Conservation (phyloP, 2,113 vertebrate genomes). For the Oryzias melastigma region DNA sequence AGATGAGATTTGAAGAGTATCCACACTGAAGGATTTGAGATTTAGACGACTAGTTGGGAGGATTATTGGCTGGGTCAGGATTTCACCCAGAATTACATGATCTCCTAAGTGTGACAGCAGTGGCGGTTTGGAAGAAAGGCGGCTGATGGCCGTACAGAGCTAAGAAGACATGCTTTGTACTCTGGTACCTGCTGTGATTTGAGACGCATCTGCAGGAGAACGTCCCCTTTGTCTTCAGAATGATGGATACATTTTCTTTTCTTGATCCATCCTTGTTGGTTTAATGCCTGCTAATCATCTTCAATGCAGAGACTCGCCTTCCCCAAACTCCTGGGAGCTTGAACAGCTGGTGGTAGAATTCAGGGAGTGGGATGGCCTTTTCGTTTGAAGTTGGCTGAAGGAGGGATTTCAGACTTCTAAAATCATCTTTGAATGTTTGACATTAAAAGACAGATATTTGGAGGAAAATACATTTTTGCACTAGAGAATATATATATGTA, state of each 20-base stretch:
- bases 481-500: too few species aligned
- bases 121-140: constrained; percentile 10
- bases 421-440: too few species aligned
- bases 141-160: constrained; percentile 12
- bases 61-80: constrained; percentile 30
- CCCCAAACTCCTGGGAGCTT: constrained; percentile 5
- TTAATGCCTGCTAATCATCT: constrained; percentile 17
- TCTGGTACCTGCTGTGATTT: constrained; percentile 10
- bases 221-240: constrained; percentile 21
- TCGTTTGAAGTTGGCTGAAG: not conserved
- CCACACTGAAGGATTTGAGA: constrained; percentile 12
- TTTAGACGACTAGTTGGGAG: constrained; percentile 5
- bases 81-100: constrained; percentile 22
- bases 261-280: constrained; percentile 18
- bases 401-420: too few species aligned
- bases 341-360: constrained; percentile 28
- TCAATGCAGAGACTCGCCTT: constrained; percentile 10
- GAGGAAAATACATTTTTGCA: too few species aligned
- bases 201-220: constrained; percentile 13
- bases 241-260: constrained; percentile 13
- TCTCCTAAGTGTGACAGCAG: constrained; percentile 28
- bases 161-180: constrained; percentile 26
- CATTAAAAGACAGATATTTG: too few species aligned
- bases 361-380: constrained; percentile 8
- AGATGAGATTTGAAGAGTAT: constrained; percentile 26